phyloP scores from a whole-genome alignment of 2,113 vertebrate species.

The Turdus rufiventris region DNA sequence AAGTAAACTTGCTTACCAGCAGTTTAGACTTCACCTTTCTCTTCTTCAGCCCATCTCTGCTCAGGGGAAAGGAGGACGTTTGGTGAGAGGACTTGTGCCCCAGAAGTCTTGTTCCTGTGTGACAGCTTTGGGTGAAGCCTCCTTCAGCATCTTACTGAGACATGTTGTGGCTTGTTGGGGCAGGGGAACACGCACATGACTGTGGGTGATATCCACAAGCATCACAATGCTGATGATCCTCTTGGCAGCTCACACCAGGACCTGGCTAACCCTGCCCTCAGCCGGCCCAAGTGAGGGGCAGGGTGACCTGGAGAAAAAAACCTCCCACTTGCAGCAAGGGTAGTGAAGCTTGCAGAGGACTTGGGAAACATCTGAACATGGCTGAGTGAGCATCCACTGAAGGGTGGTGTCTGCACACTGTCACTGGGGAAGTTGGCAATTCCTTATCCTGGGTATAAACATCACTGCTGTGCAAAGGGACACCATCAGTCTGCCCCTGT shows the following conservation, averaged over 20 bases:
- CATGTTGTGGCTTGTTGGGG: fast-evolving
- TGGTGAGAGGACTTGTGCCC: not conserved
- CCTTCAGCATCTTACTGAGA: not conserved
- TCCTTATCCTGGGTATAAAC: not conserved
- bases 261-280: not conserved
- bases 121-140: not conserved
- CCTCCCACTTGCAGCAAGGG: not conserved
- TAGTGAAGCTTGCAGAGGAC: fast-evolving
- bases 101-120: not conserved
- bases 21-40: not conserved
- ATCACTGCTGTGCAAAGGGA: not conserved
- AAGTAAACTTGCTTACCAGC: not conserved
- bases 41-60: not conserved
- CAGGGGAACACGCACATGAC: fast-evolving
- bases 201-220: not conserved
- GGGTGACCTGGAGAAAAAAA: not conserved
- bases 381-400: not conserved
- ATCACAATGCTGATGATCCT: fast-evolving
- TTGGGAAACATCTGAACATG: not conserved
- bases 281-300: not conserved
- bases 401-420: not conserved
- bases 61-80: not conserved
- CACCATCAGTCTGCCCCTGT: not conserved
- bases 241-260: not conserved
- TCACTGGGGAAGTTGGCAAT: not conserved